These are phyloP conservation scores for Notechis scutatus DNA, from an alignment of 2,113 vertebrate species.

Conservation along the genomic window DNA sequence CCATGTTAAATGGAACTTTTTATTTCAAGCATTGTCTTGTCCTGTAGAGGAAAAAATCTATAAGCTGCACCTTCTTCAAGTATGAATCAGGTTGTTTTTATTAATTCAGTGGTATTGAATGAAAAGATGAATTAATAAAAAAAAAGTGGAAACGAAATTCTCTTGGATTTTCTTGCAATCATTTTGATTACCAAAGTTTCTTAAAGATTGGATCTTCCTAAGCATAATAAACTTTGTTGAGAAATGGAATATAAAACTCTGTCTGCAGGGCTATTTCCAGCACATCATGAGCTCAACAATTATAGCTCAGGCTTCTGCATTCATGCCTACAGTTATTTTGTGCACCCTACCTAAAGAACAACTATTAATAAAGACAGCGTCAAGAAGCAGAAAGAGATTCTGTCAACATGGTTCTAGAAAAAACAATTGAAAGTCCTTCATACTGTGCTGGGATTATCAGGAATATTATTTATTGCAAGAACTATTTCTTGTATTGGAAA, in stretches of 20 bases:
- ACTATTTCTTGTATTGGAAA: slow-evolving; percentile 25
- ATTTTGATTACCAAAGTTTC: background rate
- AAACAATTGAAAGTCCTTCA: background rate
- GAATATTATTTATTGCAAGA: background rate
- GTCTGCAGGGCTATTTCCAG: background rate
- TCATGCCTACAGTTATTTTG: background rate
- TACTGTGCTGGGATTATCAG: background rate
- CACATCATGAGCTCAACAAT: background rate
- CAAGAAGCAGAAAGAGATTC: background rate
- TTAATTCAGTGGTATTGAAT: background rate
- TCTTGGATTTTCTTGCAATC: background rate
- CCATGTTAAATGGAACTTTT: background rate
- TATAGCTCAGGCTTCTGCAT: background rate
- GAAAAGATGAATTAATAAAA: background rate
- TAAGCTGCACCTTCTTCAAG: background rate
- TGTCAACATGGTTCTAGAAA: background rate
- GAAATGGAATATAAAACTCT: background rate
- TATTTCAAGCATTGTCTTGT: background rate
- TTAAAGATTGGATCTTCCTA: background rate
- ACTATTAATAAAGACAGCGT: background rate
- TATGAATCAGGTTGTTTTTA: background rate
- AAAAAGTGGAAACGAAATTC: background rate
- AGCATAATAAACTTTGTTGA: background rate
- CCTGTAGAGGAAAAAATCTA: background rate
- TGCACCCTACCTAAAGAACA: background rate